phyloP scores from a whole-genome alignment of 2,113 vertebrate species.

The Rhegmatorhina hoffmannsi region DNA sequence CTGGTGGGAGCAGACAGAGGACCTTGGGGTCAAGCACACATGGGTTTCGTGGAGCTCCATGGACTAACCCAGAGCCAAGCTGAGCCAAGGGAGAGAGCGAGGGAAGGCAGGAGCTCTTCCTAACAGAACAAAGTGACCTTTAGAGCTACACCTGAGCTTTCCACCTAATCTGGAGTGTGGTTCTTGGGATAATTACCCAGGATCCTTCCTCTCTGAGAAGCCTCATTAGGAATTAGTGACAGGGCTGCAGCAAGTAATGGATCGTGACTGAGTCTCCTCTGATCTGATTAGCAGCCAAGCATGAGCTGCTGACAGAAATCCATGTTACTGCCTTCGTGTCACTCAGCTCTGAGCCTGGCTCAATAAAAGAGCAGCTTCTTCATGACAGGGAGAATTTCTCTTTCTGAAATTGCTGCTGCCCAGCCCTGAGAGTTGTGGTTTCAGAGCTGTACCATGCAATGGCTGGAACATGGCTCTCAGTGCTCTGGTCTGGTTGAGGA shows the following conservation, averaged over 20 bases:
- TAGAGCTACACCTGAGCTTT: background rate
- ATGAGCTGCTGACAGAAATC: constrained; percentile 25
- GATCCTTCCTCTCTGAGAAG: constrained; percentile 1
- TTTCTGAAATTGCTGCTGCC: background rate
- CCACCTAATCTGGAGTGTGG: background rate
- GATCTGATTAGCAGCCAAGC: constrained; percentile 22
- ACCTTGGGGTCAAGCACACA: rapidly evolving
- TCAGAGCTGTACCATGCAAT: background rate
- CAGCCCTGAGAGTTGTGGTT: background rate
- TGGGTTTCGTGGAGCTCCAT: background rate
- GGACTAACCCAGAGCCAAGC: background rate
- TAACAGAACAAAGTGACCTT: background rate
- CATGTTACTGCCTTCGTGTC: background rate
- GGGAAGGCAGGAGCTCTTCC: background rate
- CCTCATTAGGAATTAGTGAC: constrained; percentile 49
- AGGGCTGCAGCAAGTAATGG: constrained; percentile 8
- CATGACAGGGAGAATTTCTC: background rate
- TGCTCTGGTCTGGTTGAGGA: background rate
- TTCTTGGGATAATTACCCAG: background rate
- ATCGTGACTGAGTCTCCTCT: constrained; percentile 1
- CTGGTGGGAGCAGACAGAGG: background rate
- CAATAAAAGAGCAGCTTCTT: constrained; percentile 58
- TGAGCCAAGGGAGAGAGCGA: background rate
- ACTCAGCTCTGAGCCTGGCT: background rate
- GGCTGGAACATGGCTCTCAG: background rate